These are phyloP conservation scores for Lonchura striata DNA, from an alignment of 2,113 vertebrate genomes.

Conservation along the genomic window DNA sequence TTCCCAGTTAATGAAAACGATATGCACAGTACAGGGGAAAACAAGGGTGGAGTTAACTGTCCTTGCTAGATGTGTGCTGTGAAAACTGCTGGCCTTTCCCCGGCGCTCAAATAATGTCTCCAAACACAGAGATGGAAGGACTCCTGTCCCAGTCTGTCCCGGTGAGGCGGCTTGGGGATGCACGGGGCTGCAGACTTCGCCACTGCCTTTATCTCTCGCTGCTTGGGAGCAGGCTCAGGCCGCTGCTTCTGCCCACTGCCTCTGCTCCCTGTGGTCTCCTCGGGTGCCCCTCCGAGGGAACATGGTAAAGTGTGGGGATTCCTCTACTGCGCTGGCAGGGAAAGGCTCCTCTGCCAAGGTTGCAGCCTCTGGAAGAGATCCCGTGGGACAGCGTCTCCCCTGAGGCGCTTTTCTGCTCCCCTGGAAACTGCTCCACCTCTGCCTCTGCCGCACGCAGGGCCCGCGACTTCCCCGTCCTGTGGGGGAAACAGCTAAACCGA, in stretches of 20 bases:
- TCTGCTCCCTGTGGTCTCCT: neutral
- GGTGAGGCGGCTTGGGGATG: neutral
- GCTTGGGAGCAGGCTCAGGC: neutral
- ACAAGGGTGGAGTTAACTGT: neutral
- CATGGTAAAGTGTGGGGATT: fast-evolving
- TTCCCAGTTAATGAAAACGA: neutral
- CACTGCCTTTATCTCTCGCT: neutral
- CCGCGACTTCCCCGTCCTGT: fast-evolving
- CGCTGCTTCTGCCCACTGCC: neutral
- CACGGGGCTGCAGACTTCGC: neutral
- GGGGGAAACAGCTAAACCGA: neutral
- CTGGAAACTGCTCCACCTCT: fast-evolving
- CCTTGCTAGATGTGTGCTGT: neutral
- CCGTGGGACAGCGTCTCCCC: fast-evolving
- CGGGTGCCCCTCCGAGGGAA: neutral
- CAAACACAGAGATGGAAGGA: neutral
- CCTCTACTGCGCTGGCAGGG: fast-evolving
- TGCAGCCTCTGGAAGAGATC: fast-evolving
- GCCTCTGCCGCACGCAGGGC: neutral
- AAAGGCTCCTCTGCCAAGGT: neutral
- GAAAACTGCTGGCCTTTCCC: neutral
- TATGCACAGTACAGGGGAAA: neutral
- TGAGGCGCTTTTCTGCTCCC: too few relatives aligned
- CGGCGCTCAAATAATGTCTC: neutral
- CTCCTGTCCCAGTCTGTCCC: fast-evolving